Evolutionary conservation across 2,888 invertebrate genomes (phyloP).

Genomic region (Nycteola revayana): DNA sequence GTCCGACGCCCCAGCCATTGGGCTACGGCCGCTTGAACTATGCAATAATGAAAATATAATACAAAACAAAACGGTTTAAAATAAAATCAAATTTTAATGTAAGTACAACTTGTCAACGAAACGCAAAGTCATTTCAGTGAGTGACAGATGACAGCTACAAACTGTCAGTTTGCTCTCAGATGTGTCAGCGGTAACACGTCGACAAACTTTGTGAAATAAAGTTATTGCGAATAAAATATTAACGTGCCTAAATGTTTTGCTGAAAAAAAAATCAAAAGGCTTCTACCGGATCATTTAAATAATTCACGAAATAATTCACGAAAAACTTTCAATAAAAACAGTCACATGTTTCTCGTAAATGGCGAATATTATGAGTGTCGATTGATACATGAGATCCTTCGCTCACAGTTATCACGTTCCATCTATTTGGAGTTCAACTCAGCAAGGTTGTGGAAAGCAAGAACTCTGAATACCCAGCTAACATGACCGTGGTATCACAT

Average conservation of each 20-base stretch:
- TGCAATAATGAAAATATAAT: too few species aligned
- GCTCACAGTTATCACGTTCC: conserved; percentile 31
- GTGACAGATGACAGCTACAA: conserved; percentile 13
- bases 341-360: conserved; percentile 82
- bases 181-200: conserved; percentile 13
- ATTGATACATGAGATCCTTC: conserved; percentile 84
- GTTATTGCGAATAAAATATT: neutral
- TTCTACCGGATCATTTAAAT: conserved; percentile 51
- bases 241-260: conserved; percentile 16
- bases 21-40: too few species aligned
- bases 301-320: conserved; percentile 54
- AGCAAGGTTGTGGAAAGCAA: conserved; percentile 83
- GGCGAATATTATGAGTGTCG: conserved; percentile 84
- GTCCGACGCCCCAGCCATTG: too few species aligned
- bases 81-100: neutral
- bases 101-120: conserved; percentile 19
- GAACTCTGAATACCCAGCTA: conserved; percentile 80
- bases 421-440: conserved; percentile 49
- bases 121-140: conserved; percentile 11
- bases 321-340: conserved; percentile 50
- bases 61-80: neutral
- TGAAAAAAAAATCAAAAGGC: conserved; percentile 49
- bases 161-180: conserved; percentile 16
- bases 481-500: conserved; percentile 79
- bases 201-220: conserved; percentile 2